phyloP scores from a whole-genome alignment of 2,797 vertebrate genomes.

The Trichosurus vulpecula region DNA sequence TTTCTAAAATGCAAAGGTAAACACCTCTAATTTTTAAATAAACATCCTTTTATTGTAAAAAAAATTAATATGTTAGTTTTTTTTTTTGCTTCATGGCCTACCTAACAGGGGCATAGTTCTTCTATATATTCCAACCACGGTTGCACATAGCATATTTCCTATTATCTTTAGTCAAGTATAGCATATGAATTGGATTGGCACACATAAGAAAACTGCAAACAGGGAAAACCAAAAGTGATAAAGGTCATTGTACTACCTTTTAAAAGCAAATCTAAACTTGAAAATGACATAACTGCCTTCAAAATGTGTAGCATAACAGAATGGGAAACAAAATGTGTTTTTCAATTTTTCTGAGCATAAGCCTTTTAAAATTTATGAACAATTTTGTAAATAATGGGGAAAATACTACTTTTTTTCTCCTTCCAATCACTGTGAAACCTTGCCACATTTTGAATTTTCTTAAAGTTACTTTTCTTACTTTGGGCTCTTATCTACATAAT shows the following conservation, averaged over 20 bases:
- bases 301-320: background rate
- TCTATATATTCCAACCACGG: background rate
- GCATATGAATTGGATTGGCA: background rate
- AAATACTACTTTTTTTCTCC: background rate
- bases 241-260: background rate
- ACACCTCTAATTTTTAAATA: background rate
- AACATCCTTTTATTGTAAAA: background rate
- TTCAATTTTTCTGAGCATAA: background rate
- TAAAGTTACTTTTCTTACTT: background rate
- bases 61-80: background rate
- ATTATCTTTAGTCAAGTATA: background rate
- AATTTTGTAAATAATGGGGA: background rate
- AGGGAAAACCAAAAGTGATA: background rate
- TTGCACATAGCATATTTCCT: background rate
- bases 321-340: background rate
- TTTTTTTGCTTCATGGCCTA: background rate
- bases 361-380: background rate
- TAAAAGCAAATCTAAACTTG: background rate
- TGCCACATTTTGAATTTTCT: background rate
- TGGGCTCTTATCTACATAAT: background rate
- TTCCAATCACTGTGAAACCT: background rate
- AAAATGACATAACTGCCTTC: background rate
- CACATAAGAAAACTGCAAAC: background rate
- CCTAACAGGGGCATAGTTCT: background rate
- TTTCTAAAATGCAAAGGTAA: background rate